Evolutionary conservation across 1,140 invertebrate species (phyloP).

Genomic region (Cyrtorhinus lividipennis): DNA sequence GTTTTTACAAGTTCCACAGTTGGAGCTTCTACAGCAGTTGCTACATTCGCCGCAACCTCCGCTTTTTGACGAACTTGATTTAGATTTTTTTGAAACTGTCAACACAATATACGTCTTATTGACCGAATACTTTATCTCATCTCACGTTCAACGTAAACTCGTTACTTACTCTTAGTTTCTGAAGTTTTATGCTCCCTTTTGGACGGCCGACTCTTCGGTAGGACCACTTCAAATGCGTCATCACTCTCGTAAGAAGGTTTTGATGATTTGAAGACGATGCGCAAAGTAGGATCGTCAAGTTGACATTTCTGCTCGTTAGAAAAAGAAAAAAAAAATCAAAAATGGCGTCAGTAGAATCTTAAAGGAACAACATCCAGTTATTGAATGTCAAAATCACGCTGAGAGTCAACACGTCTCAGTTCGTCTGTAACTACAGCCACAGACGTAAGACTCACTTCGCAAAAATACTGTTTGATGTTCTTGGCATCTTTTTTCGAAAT

Average conservation of each 20-base stretch:
- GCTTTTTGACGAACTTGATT: slow-evolving; percentile 21
- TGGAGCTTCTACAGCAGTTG: slow-evolving; percentile 60
- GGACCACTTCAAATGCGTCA: neutral
- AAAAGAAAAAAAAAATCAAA: slow-evolving; percentile 5
- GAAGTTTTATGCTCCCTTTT: neutral
- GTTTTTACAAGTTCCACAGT: slow-evolving; percentile 75
- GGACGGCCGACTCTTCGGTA: neutral
- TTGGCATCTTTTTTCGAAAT: slow-evolving; percentile 87
- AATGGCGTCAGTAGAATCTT: too few relatives aligned
- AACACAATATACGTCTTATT: too few relatives aligned
- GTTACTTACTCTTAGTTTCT: neutral
- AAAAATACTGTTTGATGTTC: slow-evolving; percentile 86
- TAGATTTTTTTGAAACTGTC: slow-evolving; percentile 24
- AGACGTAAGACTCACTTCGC: slow-evolving; percentile 41
- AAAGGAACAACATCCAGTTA: too few relatives aligned
- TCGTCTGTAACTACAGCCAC: too few relatives aligned
- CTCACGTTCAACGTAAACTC: too few relatives aligned
- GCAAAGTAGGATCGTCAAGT: slow-evolving; percentile 59
- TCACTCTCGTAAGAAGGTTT: slow-evolving; percentile 6
- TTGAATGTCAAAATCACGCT: too few relatives aligned
- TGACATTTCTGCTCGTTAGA: slow-evolving; percentile 46
- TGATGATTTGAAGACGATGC: slow-evolving; percentile 24
- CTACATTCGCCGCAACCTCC: slow-evolving; percentile 67
- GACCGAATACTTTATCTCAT: slow-evolving; percentile 29
- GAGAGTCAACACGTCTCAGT: too few relatives aligned